A percentile compares a stretch with the other conserved stretches of the same genome.
phyloP scores from a whole-genome alignment of 2,797 vertebrate genomes.

The Hydrophis major region DNA sequence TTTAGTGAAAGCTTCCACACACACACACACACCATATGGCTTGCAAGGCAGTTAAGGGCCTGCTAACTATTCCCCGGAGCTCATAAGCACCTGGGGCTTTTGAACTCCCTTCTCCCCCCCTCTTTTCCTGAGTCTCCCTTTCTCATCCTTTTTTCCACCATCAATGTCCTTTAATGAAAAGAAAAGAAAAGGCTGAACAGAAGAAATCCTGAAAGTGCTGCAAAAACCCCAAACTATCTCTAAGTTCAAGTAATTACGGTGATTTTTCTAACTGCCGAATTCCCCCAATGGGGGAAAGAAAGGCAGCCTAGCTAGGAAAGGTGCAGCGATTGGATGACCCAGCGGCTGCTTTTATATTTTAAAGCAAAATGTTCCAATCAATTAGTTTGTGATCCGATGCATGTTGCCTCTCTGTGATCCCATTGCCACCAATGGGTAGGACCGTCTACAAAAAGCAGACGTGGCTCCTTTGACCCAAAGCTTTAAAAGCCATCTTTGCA shows the following conservation, averaged over 20 bases:
- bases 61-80: constrained; percentile 7
- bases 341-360: not conserved
- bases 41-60: constrained; percentile 19
- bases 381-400: not conserved
- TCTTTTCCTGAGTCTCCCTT: not conserved
- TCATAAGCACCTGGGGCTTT: constrained; percentile 29
- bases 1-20: constrained; percentile 4
- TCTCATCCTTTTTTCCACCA: not conserved
- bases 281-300: not conserved
- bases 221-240: constrained; percentile 6
- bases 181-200: constrained; percentile 20
- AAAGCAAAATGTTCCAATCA: not conserved
- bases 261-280: constrained; percentile 2
- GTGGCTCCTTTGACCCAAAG: no score
- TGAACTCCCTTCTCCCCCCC: not conserved
- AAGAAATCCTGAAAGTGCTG: constrained; percentile 22
- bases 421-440: not conserved
- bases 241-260: constrained; percentile 35
- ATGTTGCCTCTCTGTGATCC: not conserved
- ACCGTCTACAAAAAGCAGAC: not conserved
- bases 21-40: not conserved
- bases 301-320: not conserved
- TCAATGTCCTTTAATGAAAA: constrained; percentile 27
- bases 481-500: not conserved
- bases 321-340: not conserved